Evolutionary conservation across 2,113 vertebrate genomes (phyloP), one percentile per base, ranked within the genome.

Genomic region (Mirza zaza): DNA sequence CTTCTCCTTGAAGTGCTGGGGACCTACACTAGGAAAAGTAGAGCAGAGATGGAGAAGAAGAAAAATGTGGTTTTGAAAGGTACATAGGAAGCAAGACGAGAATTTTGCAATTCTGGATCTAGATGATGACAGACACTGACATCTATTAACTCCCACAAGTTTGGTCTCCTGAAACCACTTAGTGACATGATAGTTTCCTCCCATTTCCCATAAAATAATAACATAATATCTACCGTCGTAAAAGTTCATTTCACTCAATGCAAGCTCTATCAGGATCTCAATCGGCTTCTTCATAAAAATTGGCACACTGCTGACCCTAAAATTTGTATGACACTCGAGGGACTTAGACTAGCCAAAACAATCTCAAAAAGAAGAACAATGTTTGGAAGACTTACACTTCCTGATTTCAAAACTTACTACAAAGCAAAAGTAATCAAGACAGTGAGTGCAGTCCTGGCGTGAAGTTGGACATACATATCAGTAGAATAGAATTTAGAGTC

Each of bases 391-490:
- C 42, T 94, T 39, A 85, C 2, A 29, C 32, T 68, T 68, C n/a
- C 67, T 82, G 32, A 87, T 87, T 96, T 96, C 65, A 75, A 87
- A 97, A 75, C 48, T 80, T 73, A 45, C 20, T 83, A 34, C n/a
- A 84, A 73, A 90, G 63, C 85, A 82, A 84, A 94, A 93, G 50
- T 87, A 55, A 84, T 55, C 9, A 12, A 79, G 63, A 83, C 57
- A 67, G 52, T 20, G 34, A 67, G 52, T 20, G 34, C 71, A 89
- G n/a, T 57, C 27, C 12, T 86, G 68, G 52, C 15, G 20, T 90
- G 45, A 55, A 50, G 12, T 67, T 27, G 85, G 79, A 20, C 59
- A n/a, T 45, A 39, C 8, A 81, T 42, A 89, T 92, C 20, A 29
- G 75, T 39, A 61, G 59, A 70, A 85, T 48, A 57, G 25, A 91